These are phyloP conservation scores for Hypselothyrea guttata DNA, from an alignment of 2,888 invertebrate genomes.

Conservation along the genomic window DNA sequence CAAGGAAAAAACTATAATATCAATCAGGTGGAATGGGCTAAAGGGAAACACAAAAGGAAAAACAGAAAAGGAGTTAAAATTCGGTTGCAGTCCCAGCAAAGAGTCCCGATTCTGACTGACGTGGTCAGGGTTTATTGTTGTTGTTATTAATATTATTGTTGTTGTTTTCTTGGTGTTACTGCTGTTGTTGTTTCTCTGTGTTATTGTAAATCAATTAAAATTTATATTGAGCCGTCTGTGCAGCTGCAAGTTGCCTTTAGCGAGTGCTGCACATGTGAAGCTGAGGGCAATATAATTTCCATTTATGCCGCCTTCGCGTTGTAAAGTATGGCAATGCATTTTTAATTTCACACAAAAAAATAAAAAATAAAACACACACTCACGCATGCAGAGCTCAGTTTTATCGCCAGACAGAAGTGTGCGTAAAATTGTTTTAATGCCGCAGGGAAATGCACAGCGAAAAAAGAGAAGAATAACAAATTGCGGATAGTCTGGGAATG, in stretches of 20 bases:
- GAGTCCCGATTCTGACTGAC: constrained; percentile 42
- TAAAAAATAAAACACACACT: neutral
- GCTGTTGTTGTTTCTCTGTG: constrained; percentile 22
- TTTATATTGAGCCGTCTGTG: constrained; percentile 46
- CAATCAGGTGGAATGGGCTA: constrained; percentile 24
- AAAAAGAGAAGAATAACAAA: constrained; percentile 30
- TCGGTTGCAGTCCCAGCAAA: constrained; percentile 8
- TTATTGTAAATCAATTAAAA: constrained; percentile 72
- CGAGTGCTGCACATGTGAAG: constrained; percentile 5
- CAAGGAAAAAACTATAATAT: constrained; percentile 14
- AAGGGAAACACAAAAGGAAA: neutral
- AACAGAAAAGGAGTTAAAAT: too few species aligned
- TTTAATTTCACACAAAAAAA: constrained; percentile 53
- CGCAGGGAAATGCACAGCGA: constrained; percentile 24
- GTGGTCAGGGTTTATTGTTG: neutral
- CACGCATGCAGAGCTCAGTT: constrained; percentile 9
- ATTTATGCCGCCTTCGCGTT: constrained; percentile 45
- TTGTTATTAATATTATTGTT: constrained; percentile 11
- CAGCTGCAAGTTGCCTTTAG: constrained; percentile 3
- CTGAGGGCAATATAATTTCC: constrained; percentile 52
- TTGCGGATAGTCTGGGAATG: constrained; percentile 16
- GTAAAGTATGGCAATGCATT: constrained; percentile 57
- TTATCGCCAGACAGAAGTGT: constrained; percentile 37
- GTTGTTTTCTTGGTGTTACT: constrained; percentile 6
- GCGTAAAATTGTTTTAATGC: constrained; percentile 54